Evolutionary conservation across 2,113 vertebrate genomes (phyloP), one percentile per base, ranked within the genome.

Genomic region (Cynopterus brachyotis): DNA sequence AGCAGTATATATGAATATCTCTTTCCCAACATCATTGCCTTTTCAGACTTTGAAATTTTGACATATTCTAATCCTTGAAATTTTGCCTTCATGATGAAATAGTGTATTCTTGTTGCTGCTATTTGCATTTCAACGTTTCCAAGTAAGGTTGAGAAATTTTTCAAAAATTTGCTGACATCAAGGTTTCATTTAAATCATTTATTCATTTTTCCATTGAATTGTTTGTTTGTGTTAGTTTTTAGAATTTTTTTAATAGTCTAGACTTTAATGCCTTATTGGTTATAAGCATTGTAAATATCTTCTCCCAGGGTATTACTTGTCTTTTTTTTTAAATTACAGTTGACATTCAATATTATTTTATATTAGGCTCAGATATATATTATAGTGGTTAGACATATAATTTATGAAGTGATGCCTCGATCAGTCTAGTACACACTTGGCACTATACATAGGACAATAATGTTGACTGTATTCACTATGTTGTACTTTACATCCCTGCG

Each of bases 51-150:
- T 55, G 30, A 86, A 72, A 70, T 75, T 42, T 78, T 76, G n/a
- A 6, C 9, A 37, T 76, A 75, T 92, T 92, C 76, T 17, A 89
- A 40, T 50, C 10, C n/a, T 94, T 72, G 37, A 88, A 28, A 66
- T 96, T 47, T 94, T 96, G 28, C 62, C 42, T 94, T 89, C 62
- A 26, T 91, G 32, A 37, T 57, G 28, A 96, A 90, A 79, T 59
- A 5, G 8, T 80, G 20, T 85, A 28, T 64, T 89, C 50, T 62
- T 88, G 8, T n/a, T 97, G 28, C n/a, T 95, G 94, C 83, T 26
- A 64, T 69, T 95, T 84, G 22, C 11, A 24, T 89, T 84, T 94
- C n/a, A 37, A 13, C 62, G 24, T 67, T 37, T 94, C 57, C n/a
- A 57, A 62, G 37, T 60, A 9, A 85, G 32, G 3, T 57, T 95